These are phyloP conservation scores for Palythoa heliodiscus DNA, from an alignment of 92 coral and sea anemone genomes.

Conservation along the genomic window DNA sequence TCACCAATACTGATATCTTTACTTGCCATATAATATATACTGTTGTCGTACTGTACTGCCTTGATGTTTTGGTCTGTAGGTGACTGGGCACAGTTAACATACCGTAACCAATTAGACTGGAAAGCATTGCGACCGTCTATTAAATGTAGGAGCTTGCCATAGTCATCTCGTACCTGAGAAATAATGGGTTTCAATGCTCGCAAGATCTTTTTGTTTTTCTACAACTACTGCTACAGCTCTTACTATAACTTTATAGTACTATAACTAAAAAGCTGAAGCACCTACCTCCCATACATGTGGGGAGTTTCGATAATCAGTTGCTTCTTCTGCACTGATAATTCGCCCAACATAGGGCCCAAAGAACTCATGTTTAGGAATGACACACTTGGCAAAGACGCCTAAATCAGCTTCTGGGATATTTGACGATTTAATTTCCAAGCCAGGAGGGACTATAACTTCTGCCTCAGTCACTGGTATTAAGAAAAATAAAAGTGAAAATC, in stretches of 20 bases:
- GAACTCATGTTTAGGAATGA: conserved; percentile 94
- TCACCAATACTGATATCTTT: too few species aligned
- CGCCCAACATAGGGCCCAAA: conserved; percentile 97
- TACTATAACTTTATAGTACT: too few species aligned
- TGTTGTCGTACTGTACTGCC: conserved; percentile 92
- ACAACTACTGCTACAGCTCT: not conserved
- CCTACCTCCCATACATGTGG: conserved; percentile 97
- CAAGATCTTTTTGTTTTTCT: not conserved
- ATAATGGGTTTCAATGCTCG: not conserved
- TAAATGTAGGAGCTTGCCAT: conserved; percentile 73
- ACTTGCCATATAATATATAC: conserved; percentile 93
- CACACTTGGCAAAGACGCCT: conserved; percentile 94
- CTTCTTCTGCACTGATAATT: conserved; percentile 73
- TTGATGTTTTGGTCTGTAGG: conserved; percentile 80
- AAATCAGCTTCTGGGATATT: conserved; percentile 69
- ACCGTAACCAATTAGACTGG: conserved; percentile 97
- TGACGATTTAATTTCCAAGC: conserved; percentile 78
- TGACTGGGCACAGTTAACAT: conserved; percentile 75
- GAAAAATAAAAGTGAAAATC: too few species aligned
- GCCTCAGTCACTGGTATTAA: conserved; percentile 81
- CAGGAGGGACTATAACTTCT: conserved; percentile 95
- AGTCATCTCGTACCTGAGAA: conserved; percentile 86
- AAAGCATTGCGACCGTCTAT: conserved; percentile 90
- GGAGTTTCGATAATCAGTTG: conserved; percentile 61
- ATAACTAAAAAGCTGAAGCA: not conserved